Percentiles rank a stretch among this genome's conserved stretches.
phyloP scores from a whole-genome alignment of 1,140 invertebrate species.

The Drosophila tani region DNA sequence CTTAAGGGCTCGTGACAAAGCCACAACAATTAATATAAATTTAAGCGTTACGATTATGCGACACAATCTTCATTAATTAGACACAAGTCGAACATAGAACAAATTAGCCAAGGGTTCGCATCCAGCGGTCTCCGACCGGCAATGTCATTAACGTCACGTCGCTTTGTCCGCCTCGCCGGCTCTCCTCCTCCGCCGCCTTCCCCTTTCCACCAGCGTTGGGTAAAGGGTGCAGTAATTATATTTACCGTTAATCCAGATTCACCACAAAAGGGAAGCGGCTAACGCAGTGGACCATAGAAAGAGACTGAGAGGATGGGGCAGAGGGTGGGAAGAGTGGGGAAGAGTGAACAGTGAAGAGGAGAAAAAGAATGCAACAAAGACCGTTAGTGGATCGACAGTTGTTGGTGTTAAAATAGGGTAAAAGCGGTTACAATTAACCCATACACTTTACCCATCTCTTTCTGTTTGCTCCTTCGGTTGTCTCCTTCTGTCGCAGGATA shows the following conservation, averaged over 20 bases:
- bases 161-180: conserved; percentile 16
- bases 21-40: conserved; percentile 73
- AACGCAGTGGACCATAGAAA: conserved; percentile 22
- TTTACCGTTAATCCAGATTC: conserved; percentile 72
- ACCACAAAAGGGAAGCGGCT: conserved; percentile 44
- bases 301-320: neutral
- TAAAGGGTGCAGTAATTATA: conserved; percentile 70
- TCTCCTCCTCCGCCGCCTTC: neutral
- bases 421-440: conserved; percentile 39
- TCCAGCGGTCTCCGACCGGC: conserved; percentile 25
- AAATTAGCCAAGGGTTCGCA: conserved; percentile 41
- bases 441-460: neutral
- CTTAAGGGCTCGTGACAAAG: conserved; percentile 26
- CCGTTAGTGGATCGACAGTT: conserved; percentile 15
- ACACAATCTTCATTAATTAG: conserved; percentile 75
- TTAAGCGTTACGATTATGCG: conserved; percentile 74
- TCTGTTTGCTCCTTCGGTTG: no score
- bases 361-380: conserved; percentile 21
- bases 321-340: neutral
- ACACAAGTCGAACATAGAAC: conserved; percentile 53
- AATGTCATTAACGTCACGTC: conserved; percentile 50
- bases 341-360: conserved; percentile 13
- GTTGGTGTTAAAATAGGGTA: conserved; percentile 44
- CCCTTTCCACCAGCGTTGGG: neutral
- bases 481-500: neutral